phyloP scores from a whole-genome alignment of 2,888 invertebrate genomes.

The Sylvicola cinctus region DNA sequence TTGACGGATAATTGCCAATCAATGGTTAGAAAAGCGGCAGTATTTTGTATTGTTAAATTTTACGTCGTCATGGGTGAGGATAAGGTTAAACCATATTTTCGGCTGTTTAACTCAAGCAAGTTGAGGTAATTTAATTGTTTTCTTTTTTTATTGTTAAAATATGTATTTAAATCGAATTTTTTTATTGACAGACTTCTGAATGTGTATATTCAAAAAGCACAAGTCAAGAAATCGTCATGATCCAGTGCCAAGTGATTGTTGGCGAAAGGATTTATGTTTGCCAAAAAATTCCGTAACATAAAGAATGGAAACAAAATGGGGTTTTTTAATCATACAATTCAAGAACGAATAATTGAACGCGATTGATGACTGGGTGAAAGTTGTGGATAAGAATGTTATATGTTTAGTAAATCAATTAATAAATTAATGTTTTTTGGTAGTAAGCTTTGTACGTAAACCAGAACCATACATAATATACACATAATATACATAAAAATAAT shows the following conservation, averaged over 20 bases:
- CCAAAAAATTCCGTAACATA: constrained; percentile 13
- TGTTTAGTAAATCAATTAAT: too few species aligned
- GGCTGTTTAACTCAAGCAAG: constrained; percentile 72
- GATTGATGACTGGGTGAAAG: too few species aligned
- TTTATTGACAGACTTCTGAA: constrained; percentile 12
- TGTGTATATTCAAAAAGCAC: constrained; percentile 14
- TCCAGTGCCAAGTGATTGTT: constrained; percentile 16
- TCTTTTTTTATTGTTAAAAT: neutral
- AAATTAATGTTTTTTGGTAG: too few species aligned
- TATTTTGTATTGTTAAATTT: constrained; percentile 92
- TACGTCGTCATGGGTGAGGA: constrained; percentile 79
- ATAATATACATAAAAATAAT: too few species aligned
- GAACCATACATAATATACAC: too few species aligned
- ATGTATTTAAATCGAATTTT: constrained; percentile 1
- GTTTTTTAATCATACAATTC: too few species aligned
- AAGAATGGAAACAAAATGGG: too few species aligned
- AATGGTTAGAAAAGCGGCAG: constrained; percentile 84
- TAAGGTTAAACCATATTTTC: constrained; percentile 58
- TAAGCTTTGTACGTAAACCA: too few species aligned
- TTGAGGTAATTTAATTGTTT: constrained; percentile 25
- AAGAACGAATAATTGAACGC: too few species aligned
- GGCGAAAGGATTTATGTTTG: constrained; percentile 13
- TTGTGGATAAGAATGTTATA: too few species aligned
- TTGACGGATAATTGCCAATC: constrained; percentile 83
- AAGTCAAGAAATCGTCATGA: constrained; percentile 13